These are phyloP conservation scores for Microtus oregoni DNA, from an alignment of 2,113 vertebrate species.

Conservation along the genomic window DNA sequence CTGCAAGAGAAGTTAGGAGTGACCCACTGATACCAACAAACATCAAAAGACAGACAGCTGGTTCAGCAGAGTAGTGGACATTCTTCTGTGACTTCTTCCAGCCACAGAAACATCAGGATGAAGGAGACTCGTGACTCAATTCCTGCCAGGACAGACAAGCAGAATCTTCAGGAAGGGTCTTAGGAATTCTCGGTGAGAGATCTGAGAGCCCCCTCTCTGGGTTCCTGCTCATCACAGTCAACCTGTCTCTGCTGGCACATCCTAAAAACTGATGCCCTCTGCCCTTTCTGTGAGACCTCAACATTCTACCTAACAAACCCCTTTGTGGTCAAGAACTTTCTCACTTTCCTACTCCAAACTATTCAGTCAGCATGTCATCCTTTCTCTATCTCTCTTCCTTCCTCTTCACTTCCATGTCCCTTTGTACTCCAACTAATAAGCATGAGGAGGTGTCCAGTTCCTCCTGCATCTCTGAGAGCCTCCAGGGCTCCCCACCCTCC, in stretches of 20 bases:
- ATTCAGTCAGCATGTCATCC: background rate
- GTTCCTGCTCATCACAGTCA: too few relatives aligned
- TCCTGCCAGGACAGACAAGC: background rate
- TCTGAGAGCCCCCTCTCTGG: background rate
- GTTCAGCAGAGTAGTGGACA: background rate
- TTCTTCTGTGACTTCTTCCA: background rate
- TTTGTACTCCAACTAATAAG: background rate
- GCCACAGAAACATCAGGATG: background rate
- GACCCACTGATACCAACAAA: background rate
- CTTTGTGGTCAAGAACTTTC: background rate
- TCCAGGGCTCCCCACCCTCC: background rate
- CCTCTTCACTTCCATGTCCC: background rate
- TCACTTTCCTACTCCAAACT: background rate
- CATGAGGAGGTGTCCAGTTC: background rate
- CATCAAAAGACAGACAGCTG: background rate
- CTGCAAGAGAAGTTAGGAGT: conserved; percentile 77
- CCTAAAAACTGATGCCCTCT: background rate
- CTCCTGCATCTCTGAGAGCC: background rate
- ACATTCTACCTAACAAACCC: background rate
- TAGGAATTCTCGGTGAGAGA: background rate
- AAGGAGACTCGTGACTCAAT: background rate
- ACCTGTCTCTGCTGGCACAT: background rate
- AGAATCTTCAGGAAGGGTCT: background rate
- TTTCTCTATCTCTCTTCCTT: background rate
- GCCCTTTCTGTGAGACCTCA: background rate